Evolutionary conservation across 2,888 invertebrate genomes (phyloP), one percentile per base, ranked within the genome.

Genomic region (Synanthedon vespiformis): DNA sequence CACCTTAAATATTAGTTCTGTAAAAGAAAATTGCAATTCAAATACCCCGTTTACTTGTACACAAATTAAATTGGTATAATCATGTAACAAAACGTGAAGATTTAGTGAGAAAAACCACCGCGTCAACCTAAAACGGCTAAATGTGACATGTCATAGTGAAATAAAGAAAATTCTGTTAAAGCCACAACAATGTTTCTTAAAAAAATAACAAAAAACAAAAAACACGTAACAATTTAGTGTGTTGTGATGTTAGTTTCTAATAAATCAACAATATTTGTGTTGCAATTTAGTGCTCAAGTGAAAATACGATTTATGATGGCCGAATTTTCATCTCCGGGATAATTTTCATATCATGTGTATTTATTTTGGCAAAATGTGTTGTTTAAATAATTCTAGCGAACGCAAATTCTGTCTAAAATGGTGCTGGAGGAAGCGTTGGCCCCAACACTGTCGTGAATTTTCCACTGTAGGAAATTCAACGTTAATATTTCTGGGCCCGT

Each of bases 351-450:
- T 63, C 62, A 79, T 78, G 78, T 67, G 70, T 67, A 62, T 65
- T 65, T 65, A 67, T 63, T 65, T 63, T 64, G 61, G 53, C 61
- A 84, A 77, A 72, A 84, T 84, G 81, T 79, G 63, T 57, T 58
- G 63, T 55, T 61, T 63, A 54, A 65, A 70, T 63, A 70, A 68
- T 64, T 70, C 76, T 62, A 72, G 73, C 57, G 77, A 74, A 64
- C 72, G 74, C 60, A 76, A 77, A 65, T 71, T 74, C 64, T 80
- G 80, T 70, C 60, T 82, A 61, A 86, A 86, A 67, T 87, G 86
- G 86, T 85, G 83, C 56, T 85, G 85, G 85, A 72, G 84, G 49
- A 85, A 82, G 63, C 83, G 86, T 61, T 83, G 86, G 85, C 76
- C 73, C 48, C 53, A 54, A 53, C 54, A 55, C 51, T 34, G 34